phyloP scores from a whole-genome alignment of 2,113 vertebrate genomes.

The Actinemys pallida region DNA sequence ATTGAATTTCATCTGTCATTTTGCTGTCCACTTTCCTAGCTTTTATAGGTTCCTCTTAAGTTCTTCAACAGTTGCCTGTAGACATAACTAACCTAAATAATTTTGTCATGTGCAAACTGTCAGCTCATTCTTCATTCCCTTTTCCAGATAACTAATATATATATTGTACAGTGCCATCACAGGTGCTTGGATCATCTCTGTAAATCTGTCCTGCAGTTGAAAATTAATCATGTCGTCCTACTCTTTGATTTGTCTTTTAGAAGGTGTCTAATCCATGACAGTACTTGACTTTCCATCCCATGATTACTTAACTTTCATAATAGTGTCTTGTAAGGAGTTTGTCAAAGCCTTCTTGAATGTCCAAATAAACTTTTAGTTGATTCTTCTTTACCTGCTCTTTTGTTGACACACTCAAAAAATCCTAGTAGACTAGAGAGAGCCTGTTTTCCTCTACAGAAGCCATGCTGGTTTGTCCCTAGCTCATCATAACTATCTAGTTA shows the following conservation, averaged over 20 bases:
- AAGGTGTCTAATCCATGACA: not conserved
- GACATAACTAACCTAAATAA: not conserved
- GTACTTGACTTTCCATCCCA: not conserved
- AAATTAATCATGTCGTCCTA: not conserved
- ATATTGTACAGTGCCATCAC: not conserved
- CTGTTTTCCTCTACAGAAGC: not conserved
- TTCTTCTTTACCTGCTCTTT: not conserved
- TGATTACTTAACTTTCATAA: not conserved
- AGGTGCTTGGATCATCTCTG: not conserved
- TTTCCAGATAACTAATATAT: not conserved
- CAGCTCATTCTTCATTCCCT: not conserved
- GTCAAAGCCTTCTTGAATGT: not conserved
- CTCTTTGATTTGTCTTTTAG: not conserved
- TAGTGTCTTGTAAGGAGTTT: not conserved
- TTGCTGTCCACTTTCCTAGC: not conserved
- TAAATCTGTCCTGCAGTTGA: not conserved
- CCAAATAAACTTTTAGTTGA: not conserved
- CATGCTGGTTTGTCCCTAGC: not conserved
- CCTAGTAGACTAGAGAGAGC: not conserved
- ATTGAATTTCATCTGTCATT: not conserved
- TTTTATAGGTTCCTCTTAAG: not conserved
- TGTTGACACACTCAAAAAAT: not conserved
- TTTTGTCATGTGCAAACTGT: not conserved
- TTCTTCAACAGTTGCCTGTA: not conserved
- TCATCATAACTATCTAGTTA: not conserved